phyloP scores from a whole-genome alignment of 2,888 invertebrate species.

The Celastrina argiolus region DNA sequence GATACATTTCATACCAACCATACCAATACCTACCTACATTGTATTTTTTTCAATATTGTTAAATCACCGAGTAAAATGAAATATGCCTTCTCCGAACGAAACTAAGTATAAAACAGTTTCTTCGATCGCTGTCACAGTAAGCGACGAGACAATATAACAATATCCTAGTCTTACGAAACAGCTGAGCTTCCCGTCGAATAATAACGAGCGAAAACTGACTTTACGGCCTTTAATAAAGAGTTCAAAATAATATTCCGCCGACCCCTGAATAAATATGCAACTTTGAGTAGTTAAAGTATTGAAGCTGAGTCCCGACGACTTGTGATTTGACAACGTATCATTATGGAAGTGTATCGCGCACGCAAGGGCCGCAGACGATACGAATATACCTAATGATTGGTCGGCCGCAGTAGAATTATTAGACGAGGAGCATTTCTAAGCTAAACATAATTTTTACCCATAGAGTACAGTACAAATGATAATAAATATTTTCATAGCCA shows the following conservation, averaged over 20 bases:
- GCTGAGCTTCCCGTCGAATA: slow-evolving; percentile 31
- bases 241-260: slow-evolving; percentile 11
- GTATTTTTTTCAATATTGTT: too few species aligned
- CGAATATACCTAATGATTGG: slow-evolving; percentile 1
- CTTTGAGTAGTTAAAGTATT: slow-evolving; percentile 27
- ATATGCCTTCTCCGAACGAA: slow-evolving; percentile 22
- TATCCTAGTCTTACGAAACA: slow-evolving; percentile 34
- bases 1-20: too few species aligned
- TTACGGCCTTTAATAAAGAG: slow-evolving; percentile 11
- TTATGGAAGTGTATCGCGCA: slow-evolving; percentile 16
- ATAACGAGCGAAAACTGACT: slow-evolving; percentile 23
- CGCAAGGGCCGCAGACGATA: not conserved
- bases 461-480: not conserved
- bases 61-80: not conserved
- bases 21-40: too few species aligned
- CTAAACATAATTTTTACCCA: not conserved
- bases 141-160: slow-evolving; percentile 32
- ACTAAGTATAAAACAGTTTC: slow-evolving; percentile 20
- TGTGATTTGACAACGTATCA: slow-evolving; percentile 24
- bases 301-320: slow-evolving; percentile 25
- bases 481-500: not conserved
- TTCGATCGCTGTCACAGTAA: slow-evolving; percentile 27
- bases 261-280: slow-evolving; percentile 24
- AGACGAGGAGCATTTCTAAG: not conserved
- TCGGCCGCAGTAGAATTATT: not conserved